Percentiles rank a stretch among this genome's conserved stretches.
phyloP scores from a whole-genome alignment of 1,140 invertebrate genomes.

The Hyposmocoma kahamanoa region DNA sequence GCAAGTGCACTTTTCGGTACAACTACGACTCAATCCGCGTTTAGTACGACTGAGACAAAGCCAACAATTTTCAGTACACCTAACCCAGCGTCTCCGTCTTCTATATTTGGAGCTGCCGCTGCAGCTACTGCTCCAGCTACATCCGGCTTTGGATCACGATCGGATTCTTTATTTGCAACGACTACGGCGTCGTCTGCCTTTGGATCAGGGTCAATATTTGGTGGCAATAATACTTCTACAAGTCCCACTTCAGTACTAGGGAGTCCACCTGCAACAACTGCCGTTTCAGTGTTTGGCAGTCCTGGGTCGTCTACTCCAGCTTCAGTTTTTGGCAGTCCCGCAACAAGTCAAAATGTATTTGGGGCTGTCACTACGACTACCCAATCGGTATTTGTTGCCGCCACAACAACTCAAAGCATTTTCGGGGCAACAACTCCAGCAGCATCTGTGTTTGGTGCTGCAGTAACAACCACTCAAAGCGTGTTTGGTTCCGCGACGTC shows the following conservation, averaged over 20 bases:
- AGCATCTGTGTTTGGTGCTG: slow-evolving; percentile 9
- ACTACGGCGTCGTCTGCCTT: slow-evolving; percentile 13
- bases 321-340: slow-evolving; percentile 15
- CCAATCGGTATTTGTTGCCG: slow-evolving; percentile 15
- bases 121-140: slow-evolving; percentile 6
- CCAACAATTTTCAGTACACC: slow-evolving; percentile 16
- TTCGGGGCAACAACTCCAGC: slow-evolving; percentile 14
- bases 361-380: slow-evolving; percentile 7
- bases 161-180: slow-evolving; percentile 18
- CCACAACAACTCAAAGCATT: slow-evolving; percentile 11
- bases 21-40: slow-evolving; percentile 10
- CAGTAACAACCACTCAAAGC: background rate
- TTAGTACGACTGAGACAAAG: slow-evolving; percentile 13
- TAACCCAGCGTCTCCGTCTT: slow-evolving; percentile 10
- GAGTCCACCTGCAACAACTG: background rate
- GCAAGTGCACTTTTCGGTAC: slow-evolving; percentile 14
- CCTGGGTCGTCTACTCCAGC: background rate
- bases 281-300: background rate
- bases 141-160: slow-evolving; percentile 7
- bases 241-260: slow-evolving; percentile 7
- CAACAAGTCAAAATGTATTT: slow-evolving; percentile 10
- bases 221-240: slow-evolving; percentile 14
- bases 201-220: slow-evolving; percentile 11
- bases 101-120: slow-evolving; percentile 9
- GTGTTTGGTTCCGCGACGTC: background rate